Evolutionary conservation across 2,797 vertebrate genomes (phyloP).

Genomic region (Microctenopoma lineatum): DNA sequence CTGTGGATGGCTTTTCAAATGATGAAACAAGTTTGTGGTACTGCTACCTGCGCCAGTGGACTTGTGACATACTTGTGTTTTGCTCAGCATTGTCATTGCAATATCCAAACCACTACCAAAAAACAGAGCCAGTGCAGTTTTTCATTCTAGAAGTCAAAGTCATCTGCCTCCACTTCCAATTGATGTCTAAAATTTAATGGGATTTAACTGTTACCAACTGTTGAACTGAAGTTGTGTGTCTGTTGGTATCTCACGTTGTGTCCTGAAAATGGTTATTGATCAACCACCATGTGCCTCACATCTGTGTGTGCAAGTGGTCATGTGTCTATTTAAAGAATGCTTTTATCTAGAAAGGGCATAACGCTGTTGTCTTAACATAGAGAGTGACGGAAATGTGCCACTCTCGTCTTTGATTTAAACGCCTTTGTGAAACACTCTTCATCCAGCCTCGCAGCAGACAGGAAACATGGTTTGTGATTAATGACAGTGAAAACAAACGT

Average conservation of each 20-base stretch:
- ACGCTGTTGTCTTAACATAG: slow-evolving; percentile 29
- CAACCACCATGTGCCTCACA: slow-evolving; percentile 24
- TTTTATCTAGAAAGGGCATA: slow-evolving; percentile 66
- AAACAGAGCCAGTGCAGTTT: too few relatives aligned
- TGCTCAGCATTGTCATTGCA: too few relatives aligned
- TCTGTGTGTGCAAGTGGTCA: slow-evolving; percentile 32
- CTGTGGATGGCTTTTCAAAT: too few relatives aligned
- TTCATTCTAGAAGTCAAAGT: too few relatives aligned
- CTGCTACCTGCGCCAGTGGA: too few relatives aligned
- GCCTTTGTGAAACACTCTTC: slow-evolving; percentile 18
- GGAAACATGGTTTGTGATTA: slow-evolving; percentile 14
- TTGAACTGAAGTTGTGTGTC: slow-evolving; percentile 6
- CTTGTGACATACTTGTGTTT: too few relatives aligned
- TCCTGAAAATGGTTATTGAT: slow-evolving; percentile 51
- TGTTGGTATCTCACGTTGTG: slow-evolving; percentile 35
- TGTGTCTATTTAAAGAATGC: slow-evolving; percentile 58
- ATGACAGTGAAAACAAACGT: slow-evolving; percentile 27
- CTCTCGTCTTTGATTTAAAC: slow-evolving; percentile 14
- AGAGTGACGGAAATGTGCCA: background rate
- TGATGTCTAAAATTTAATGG: too few relatives aligned
- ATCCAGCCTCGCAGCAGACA: slow-evolving; percentile 4
- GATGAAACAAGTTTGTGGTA: too few relatives aligned
- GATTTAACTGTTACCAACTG: background rate
- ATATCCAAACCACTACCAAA: too few relatives aligned
- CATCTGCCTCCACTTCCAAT: too few relatives aligned